phyloP scores from a whole-genome alignment of 2,113 vertebrate genomes.

The Strix aluco region DNA sequence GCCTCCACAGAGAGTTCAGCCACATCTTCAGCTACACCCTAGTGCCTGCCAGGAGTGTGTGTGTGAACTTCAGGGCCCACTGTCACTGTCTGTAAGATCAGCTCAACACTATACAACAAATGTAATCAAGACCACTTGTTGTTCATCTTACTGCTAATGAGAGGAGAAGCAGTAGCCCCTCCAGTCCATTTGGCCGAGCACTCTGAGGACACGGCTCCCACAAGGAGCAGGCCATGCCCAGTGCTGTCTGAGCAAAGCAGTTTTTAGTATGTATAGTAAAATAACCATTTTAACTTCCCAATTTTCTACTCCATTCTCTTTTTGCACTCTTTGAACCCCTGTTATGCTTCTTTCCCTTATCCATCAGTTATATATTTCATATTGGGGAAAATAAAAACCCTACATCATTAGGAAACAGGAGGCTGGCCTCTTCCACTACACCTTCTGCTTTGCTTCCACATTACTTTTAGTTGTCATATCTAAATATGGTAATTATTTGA shows the following conservation, averaged over 20 bases:
- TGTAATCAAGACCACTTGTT: not conserved
- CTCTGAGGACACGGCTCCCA: not conserved
- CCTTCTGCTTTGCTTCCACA: not conserved
- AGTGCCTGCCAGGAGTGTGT: not conserved
- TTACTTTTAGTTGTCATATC: not conserved
- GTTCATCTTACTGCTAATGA: not conserved
- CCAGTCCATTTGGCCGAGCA: not conserved
- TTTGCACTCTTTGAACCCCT: not conserved
- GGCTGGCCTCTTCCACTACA: not conserved
- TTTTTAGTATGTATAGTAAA: too few relatives aligned
- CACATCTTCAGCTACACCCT: not conserved
- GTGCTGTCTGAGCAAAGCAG: not conserved
- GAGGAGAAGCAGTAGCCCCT: not conserved
- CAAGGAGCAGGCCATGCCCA: not conserved
- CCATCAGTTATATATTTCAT: not conserved
- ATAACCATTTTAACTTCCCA: not conserved
- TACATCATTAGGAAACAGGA: not conserved
- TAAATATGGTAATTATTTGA: constrained; percentile 12
- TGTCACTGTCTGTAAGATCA: not conserved
- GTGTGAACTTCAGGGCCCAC: not conserved
- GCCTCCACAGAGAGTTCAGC: not conserved
- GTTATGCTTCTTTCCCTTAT: not conserved
- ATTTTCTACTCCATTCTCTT: not conserved
- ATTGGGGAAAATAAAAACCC: not conserved
- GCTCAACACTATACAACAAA: not conserved